Evolutionary conservation across 2,113 vertebrate genomes (phyloP), one percentile per base, ranked within the genome.

Genomic region (Coturnix japonica): DNA sequence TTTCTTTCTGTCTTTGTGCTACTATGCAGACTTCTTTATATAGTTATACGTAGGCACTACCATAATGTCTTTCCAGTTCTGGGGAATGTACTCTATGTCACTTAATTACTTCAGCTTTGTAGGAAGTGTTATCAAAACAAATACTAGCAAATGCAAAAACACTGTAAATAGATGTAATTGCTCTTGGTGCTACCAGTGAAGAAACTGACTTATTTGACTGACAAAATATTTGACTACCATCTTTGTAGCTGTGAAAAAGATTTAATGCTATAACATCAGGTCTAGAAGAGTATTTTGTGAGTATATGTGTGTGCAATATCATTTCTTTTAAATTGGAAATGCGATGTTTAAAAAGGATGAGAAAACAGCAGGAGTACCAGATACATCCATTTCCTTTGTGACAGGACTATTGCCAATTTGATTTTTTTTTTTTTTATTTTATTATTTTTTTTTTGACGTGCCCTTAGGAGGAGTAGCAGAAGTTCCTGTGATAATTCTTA

Each of bases 401-500:
- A 87, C 92, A 79, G 28, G 19, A 13, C 13, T 43, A 49, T 66
- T 64, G 85, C 5, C 12, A 53, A 53, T 87, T 77, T 0, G 5
- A 79, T 80, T 46, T 19, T 35, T 83, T 23, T 71, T 74, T 81
- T 83, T 23, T 71, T 74, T 81, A n/a, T n/a, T n/a, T n/a, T n/a
- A n/a, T n/a, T n/a, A n/a, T n/a, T 80, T 46, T 19, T 35, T 83
- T 23, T 71, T 74, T 81, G 35, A 71, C 17, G 1, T 79, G 66
- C 33, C 70, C 46, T 89, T 7, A 2, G 39, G 35, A 77, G 30
- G 26, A 60, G 73, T 22, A 79, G 33, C 67, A 93, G 59, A 13
- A 92, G 13, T 26, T 89, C 41, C 49, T 87, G 70, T 76, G 59
- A 66, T 84, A 94, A 82, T 76, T 85, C 49, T 92, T 87, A 82